A percentile compares a stretch with the other conserved stretches of the same genome.
Conservation (phyloP, 2,888 invertebrate species). For the Tortrix viridana region DNA sequence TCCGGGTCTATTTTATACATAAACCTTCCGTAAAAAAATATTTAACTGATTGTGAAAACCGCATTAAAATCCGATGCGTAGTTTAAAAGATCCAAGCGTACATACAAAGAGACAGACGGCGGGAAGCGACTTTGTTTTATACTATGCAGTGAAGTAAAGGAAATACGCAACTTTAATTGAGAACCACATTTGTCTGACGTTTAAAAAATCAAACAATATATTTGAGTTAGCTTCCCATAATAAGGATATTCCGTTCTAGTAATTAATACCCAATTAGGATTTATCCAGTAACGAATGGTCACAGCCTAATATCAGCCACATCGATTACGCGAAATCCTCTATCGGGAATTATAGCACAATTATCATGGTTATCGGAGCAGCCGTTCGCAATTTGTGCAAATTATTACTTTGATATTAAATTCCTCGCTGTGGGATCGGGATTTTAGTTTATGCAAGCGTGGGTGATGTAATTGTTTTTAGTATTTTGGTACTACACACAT, state of each 20-base stretch:
- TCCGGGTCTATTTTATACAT: too few relatives aligned
- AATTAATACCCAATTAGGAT: neutral
- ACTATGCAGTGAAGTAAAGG: too few relatives aligned
- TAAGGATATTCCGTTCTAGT: neutral
- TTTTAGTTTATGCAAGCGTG: constrained; percentile 12
- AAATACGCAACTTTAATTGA: too few relatives aligned
- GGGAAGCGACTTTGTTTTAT: too few relatives aligned
- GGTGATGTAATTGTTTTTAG: constrained; percentile 4
- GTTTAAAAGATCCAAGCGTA: too few relatives aligned
- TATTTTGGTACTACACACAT: too few relatives aligned
- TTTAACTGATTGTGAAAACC: too few relatives aligned
- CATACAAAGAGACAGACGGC: too few relatives aligned
- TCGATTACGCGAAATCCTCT: constrained; percentile 16
- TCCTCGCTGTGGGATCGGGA: constrained; percentile 9
- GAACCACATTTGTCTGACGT: too few relatives aligned
- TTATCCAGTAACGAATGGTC: constrained; percentile 8
- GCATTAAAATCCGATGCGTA: too few relatives aligned
- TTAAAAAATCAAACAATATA: too few relatives aligned
- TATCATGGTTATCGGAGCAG: constrained; percentile 29
- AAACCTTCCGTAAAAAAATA: too few relatives aligned
- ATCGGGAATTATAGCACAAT: constrained; percentile 19
- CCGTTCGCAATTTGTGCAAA: constrained; percentile 32
- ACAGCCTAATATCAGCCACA: constrained; percentile 20
- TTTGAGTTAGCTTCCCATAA: neutral
- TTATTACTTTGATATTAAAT: constrained; percentile 36